Conservation (phyloP, 2,888 invertebrate species). For the Agrotis exclamationis region DNA sequence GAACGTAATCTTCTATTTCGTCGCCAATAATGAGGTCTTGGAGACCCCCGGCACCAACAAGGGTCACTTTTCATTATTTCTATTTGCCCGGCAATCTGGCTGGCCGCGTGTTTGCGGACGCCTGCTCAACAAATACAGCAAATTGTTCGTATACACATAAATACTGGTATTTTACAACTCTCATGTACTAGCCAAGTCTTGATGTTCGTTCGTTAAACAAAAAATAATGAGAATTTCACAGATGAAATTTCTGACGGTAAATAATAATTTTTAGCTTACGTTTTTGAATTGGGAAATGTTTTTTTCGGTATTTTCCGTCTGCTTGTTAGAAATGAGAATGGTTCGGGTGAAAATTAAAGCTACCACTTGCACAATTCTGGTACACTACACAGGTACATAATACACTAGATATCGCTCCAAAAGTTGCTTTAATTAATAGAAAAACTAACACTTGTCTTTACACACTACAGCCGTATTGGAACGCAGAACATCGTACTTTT, state of each 20-base stretch:
- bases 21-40: constrained; percentile 61
- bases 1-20: constrained; percentile 54
- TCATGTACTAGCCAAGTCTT: constrained; percentile 26
- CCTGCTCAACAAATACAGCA: constrained; percentile 71
- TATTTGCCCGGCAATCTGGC: constrained; percentile 85
- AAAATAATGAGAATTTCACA: constrained; percentile 63
- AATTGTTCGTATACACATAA: constrained; percentile 71
- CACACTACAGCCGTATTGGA: too few species aligned
- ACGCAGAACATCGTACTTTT: too few species aligned
- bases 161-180: constrained; percentile 54
- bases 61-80: constrained; percentile 80
- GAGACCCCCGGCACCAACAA: constrained; percentile 36
- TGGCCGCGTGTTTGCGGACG: constrained; percentile 63
- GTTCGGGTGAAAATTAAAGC: too few species aligned
- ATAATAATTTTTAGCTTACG: constrained; percentile 19
- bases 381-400: too few species aligned
- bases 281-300: constrained; percentile 26
- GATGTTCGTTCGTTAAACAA: constrained; percentile 51
- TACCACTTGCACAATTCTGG: too few species aligned
- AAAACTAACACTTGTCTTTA: too few species aligned
- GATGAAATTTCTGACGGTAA: constrained; percentile 34
- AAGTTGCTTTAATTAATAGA: too few species aligned
- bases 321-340: neutral
- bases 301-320: neutral
- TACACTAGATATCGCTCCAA: too few species aligned